phyloP scores from a whole-genome alignment of 2,113 vertebrate genomes.

The Nesoenas mayeri region DNA sequence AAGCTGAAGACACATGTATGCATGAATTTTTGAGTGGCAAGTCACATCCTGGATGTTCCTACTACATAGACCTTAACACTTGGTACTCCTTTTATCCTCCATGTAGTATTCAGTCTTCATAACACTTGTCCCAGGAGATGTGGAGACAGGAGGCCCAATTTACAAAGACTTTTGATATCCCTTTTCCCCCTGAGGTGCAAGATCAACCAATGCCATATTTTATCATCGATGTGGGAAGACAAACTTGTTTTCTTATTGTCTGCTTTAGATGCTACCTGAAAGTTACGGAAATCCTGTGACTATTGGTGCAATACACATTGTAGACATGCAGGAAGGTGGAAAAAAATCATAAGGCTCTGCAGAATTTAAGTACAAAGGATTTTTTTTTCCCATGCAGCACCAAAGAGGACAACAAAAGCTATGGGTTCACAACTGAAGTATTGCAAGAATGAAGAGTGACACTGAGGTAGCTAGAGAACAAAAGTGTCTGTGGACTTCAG shows the following conservation, averaged over 20 bases:
- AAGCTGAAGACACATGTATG: background rate
- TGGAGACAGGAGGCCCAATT: background rate
- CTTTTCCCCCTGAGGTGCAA: background rate
- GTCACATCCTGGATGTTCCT: background rate
- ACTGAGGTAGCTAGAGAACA: background rate
- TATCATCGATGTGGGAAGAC: background rate
- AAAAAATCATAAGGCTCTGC: background rate
- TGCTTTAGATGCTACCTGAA: background rate
- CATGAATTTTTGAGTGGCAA: background rate
- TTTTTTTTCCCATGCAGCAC: background rate
- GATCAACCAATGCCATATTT: background rate
- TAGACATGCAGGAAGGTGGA: background rate
- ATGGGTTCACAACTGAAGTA: background rate
- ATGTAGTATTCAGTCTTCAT: accelerated
- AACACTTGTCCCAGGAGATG: background rate
- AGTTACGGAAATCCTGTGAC: background rate
- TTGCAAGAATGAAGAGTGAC: background rate
- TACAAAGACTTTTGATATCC: background rate
- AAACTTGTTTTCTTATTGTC: background rate
- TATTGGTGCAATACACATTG: background rate
- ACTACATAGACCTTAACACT: background rate
- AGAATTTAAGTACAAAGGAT: background rate
- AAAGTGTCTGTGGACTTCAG: background rate
- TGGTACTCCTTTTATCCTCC: background rate
- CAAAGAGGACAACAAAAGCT: background rate